Evolutionary conservation across 2,113 vertebrate genomes (phyloP).

Genomic region (Amphiprion ocellaris): DNA sequence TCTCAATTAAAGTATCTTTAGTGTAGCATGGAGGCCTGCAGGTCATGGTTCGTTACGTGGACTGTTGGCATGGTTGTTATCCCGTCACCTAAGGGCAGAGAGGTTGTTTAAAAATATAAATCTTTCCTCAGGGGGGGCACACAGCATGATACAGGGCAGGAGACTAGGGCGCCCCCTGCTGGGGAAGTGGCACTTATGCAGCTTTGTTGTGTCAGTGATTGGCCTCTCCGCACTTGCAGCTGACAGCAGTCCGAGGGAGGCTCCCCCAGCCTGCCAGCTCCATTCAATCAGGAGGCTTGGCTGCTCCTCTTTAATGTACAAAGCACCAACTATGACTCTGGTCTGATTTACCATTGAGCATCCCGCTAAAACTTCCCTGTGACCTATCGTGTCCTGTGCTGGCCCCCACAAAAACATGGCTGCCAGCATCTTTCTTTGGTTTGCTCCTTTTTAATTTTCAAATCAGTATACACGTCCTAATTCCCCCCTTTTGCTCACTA

Average conservation of each 20-base stretch:
- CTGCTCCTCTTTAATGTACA: slow-evolving; percentile 53
- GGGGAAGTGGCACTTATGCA: slow-evolving; percentile 79
- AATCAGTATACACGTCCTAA: not conserved
- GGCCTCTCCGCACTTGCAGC: slow-evolving; percentile 75
- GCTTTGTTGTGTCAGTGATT: slow-evolving; percentile 84
- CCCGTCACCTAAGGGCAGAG: slow-evolving; percentile 78
- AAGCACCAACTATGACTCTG: slow-evolving; percentile 57
- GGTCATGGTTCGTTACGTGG: slow-evolving; percentile 72
- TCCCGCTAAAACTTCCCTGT: slow-evolving; percentile 35
- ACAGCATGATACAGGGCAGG: slow-evolving; percentile 73
- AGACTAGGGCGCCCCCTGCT: slow-evolving; percentile 86
- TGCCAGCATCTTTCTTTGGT: not conserved
- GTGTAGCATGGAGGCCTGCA: slow-evolving; percentile 62
- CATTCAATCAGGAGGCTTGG: slow-evolving; percentile 82
- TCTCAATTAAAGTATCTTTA: slow-evolving; percentile 79
- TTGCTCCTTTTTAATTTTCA: not conserved
- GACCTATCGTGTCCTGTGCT: slow-evolving; percentile 27
- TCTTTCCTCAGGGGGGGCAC: slow-evolving; percentile 68
- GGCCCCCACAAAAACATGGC: slow-evolving; percentile 4
- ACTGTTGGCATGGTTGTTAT: slow-evolving; percentile 78
- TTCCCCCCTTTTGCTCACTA: not conserved
- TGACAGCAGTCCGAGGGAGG: slow-evolving; percentile 87
- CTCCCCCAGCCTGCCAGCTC: slow-evolving; percentile 86
- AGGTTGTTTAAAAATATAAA: slow-evolving; percentile 79
- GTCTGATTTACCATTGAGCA: slow-evolving; percentile 29